A percentile compares a stretch with the other conserved stretches of the same genome.
Evolutionary conservation across 2,888 invertebrate species (phyloP).

Genomic region (Hermaeophaga mercurialis): DNA sequence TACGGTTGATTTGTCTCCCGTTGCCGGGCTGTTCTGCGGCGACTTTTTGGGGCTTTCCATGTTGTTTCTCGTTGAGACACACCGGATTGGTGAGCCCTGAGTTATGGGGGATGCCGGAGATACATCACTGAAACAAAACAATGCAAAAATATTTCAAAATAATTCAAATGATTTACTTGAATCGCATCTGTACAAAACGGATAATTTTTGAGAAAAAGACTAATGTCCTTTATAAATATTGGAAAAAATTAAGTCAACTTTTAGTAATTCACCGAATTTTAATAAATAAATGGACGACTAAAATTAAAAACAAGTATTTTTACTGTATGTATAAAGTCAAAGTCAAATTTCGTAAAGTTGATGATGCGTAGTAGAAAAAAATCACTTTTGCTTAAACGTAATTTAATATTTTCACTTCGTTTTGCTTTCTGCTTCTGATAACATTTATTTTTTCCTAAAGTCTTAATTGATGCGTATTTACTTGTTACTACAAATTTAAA

Average conservation of each 20-base stretch:
- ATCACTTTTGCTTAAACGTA: no score
- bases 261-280: no score
- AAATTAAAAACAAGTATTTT: no score
- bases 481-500: background rate
- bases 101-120: conserved; percentile 66
- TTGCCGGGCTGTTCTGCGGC: conserved; percentile 63
- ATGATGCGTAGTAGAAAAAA: no score
- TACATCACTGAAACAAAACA: conserved; percentile 63
- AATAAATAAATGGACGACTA: no score
- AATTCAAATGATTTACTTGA: background rate
- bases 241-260: no score
- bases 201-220: no score
- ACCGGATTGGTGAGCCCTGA: conserved; percentile 62
- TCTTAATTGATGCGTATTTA: background rate
- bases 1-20: conserved; percentile 59
- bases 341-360: no score
- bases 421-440: background rate
- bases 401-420: background rate
- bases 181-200: no score
- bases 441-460: background rate
- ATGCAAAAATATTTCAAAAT: no score
- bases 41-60: conserved; percentile 65
- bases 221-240: no score
- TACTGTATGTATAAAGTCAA: no score
- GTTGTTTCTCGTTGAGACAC: conserved; percentile 61